Evolutionary conservation across 2,888 invertebrate genomes (phyloP), one percentile per base, ranked within the genome.

Genomic region (Brachyopa scutellaris): DNA sequence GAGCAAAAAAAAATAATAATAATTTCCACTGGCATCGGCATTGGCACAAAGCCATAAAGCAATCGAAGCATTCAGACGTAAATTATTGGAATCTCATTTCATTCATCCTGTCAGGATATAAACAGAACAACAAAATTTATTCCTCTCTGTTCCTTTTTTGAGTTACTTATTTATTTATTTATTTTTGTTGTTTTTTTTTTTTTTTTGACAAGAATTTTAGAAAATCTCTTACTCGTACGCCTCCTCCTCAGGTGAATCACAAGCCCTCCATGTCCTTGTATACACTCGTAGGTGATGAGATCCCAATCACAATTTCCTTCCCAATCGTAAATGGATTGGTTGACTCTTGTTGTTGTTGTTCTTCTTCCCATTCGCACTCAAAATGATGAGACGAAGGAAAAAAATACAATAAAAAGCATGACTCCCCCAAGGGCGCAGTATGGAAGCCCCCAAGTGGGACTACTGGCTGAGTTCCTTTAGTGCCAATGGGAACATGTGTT

Each of bases 21-120:
- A 38, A 61, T 74, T 74, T 67, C 74, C 40, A 74, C 62, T 59
- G 73, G 67, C 57, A 73, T 73, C 38, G 55, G 55, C 57, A 57
- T 74, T 74, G 79, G 76, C 76, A 76, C 57, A 69, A 80, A 76
- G 69, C 80, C 80, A 76, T 80, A 80, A 80, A 80, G 76, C 69
- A 80, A 76, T 76, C 80, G 80, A 80, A 76, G 80, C 80, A 69
- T 80, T 80, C 80, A 80, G 76, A 76, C 76, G 69, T 80, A 69
- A 80, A 76, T 76, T 80, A 80, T 80, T 76, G 80, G 69, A 80
- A 80, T 80, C 76, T 64, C 76, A 76, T 80, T 80, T 73, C 69
- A 64, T 76, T 80, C 62, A 64, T 74, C 51, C 57, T 80, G 69
- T 76, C 62, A 59, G 67, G 57, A 80, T 59, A 69, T 51, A 64